A percentile compares a stretch with the other conserved stretches of the same genome.
Evolutionary conservation across 2,113 vertebrate genomes (phyloP).

Genomic region (Sterrhoptilus dennistouni): DNA sequence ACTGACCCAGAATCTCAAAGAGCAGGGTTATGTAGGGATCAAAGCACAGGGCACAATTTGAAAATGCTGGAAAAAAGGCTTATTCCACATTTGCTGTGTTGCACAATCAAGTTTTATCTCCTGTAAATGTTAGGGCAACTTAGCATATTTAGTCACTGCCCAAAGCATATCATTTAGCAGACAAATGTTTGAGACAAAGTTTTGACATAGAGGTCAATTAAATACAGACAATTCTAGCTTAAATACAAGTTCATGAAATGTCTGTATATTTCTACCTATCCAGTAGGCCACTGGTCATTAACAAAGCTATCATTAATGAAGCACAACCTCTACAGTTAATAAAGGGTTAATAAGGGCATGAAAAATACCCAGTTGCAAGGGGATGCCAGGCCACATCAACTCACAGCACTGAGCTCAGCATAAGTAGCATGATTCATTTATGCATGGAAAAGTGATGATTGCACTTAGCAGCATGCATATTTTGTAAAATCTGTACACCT

Average conservation of each 20-base stretch:
- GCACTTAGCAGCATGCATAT: not conserved
- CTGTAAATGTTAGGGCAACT: not conserved
- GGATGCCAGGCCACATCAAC: not conserved
- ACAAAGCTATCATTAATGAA: not conserved
- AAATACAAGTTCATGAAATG: not conserved
- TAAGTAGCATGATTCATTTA: not conserved
- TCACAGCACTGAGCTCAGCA: not conserved
- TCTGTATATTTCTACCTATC: not conserved
- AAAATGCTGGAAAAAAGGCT: not conserved
- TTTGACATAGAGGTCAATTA: not conserved
- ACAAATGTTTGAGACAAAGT: not conserved
- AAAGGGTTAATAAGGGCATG: not conserved
- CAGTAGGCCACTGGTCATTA: not conserved
- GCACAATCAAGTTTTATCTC: not conserved
- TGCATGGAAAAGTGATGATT: not conserved
- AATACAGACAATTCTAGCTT: not conserved
- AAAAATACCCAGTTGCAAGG: not conserved
- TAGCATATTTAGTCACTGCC: not conserved
- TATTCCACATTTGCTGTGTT: not conserved
- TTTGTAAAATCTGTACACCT: not conserved
- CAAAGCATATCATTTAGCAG: not conserved
- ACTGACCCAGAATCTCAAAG: not conserved
- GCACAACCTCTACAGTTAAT: not conserved
- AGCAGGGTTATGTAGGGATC: not conserved
- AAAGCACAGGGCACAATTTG: not conserved